Conservation (phyloP, 2,888 invertebrate species). For the Acanthopleura granulata region DNA sequence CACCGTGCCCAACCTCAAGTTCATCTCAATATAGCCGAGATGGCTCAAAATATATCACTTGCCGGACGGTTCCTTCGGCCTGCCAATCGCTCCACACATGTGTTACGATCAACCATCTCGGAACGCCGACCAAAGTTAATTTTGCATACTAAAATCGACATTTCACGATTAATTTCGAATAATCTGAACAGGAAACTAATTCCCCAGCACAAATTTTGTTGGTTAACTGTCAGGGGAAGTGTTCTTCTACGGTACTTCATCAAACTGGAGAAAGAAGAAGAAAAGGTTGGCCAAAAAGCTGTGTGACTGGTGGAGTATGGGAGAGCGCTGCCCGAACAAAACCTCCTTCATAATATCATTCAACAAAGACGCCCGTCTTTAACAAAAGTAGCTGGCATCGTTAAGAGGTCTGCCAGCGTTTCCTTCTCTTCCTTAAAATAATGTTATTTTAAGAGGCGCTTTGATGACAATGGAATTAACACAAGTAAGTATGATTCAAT, state of each 20-base stretch:
- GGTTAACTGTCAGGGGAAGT: conserved; percentile 12
- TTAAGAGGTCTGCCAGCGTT: neutral
- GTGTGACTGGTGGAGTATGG: no score
- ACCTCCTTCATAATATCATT: no score
- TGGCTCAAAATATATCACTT: conserved; percentile 1
- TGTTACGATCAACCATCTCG: neutral
- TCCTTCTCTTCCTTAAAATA: conserved; percentile 9
- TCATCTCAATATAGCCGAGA: neutral
- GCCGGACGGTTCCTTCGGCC: neutral
- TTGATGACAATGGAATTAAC: conserved; percentile 4
- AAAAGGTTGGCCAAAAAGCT: no score
- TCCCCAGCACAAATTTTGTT: conserved; percentile 11
- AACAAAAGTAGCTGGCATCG: no score
- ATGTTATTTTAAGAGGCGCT: conserved; percentile 15
- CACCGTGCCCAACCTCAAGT: neutral
- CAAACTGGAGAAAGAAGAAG: neutral
- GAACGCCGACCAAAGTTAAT: neutral
- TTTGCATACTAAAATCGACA: conserved; percentile 12
- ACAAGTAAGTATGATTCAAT: neutral
- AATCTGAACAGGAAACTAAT: neutral
- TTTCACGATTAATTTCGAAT: conserved; percentile 14
- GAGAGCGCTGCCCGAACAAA: no score
- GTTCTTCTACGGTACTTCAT: neutral
- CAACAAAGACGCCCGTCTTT: no score
- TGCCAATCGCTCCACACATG: neutral